Conservation (phyloP, 1,140 invertebrate species). For the Cotesia glomerata region DNA sequence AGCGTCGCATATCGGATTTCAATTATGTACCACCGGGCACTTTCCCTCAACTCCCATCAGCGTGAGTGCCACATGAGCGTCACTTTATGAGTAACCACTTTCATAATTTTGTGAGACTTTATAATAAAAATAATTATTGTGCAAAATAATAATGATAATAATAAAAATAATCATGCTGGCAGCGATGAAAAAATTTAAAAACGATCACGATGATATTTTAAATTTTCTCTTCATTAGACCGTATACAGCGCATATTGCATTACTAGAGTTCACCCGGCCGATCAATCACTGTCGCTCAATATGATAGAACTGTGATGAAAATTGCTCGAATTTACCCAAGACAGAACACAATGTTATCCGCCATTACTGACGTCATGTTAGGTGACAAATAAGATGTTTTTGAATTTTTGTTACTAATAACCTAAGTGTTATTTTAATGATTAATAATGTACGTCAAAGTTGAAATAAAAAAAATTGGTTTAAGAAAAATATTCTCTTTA, state of each 20-base stretch:
- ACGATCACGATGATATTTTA: background rate
- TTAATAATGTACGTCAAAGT: too few species aligned
- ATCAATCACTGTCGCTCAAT: background rate
- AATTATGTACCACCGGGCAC: conserved; percentile 9
- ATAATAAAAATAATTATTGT: background rate
- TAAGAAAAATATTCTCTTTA: too few species aligned
- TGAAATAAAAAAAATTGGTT: too few species aligned
- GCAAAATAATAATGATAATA: background rate
- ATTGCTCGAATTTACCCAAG: too few species aligned
- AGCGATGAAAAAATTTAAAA: background rate
- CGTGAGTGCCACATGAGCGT: background rate
- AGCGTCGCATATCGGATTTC: conserved; percentile 22
- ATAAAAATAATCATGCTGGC: too few species aligned
- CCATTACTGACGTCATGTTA: too few species aligned
- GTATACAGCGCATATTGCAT: background rate
- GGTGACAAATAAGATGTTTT: too few species aligned
- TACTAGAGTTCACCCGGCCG: background rate
- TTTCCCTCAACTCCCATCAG: background rate
- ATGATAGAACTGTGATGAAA: too few species aligned
- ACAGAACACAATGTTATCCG: too few species aligned
- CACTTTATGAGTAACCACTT: conserved; percentile 1
- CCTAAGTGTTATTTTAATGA: too few species aligned
- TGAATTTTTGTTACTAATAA: too few species aligned
- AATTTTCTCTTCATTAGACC: background rate
- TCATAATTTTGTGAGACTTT: conserved; percentile 5